A percentile compares a stretch with the other conserved stretches of the same genome.
Conservation (phyloP, 2,888 invertebrate genomes). For the Arrhopalites spinosus region DNA sequence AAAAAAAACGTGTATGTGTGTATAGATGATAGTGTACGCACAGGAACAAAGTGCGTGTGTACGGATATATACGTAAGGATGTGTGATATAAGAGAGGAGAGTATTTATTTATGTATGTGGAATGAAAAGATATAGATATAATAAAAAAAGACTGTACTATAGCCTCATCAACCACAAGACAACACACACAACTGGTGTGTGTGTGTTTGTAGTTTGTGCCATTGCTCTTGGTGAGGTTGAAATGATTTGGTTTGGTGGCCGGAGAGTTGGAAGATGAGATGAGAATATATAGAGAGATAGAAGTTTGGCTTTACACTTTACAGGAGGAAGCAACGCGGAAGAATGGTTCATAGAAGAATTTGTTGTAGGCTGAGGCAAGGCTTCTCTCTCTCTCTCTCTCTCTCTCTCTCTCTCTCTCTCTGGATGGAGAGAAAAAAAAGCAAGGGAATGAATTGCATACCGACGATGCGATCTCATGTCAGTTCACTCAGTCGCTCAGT, state of each 20-base stretch:
- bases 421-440: not conserved
- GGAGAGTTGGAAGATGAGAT: not conserved
- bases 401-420: not conserved
- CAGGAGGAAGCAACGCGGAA: constrained; percentile 10
- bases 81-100: too few relatives aligned
- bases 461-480: constrained; percentile 11
- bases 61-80: too few relatives aligned
- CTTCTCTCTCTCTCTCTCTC: not conserved
- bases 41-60: too few relatives aligned
- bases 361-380: not conserved
- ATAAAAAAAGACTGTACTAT: not conserved
- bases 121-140: not conserved
- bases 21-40: too few relatives aligned
- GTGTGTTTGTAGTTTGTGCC: not conserved
- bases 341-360: not conserved
- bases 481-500: constrained; percentile 2
- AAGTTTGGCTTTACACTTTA: not conserved
- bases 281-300: not conserved
- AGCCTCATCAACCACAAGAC: not conserved
- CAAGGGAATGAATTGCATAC: constrained; percentile 37
- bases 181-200: constrained; percentile 7
- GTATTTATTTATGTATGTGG: constrained; percentile 9
- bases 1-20: too few relatives aligned
- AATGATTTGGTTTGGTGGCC: constrained; percentile 17
- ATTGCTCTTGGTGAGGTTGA: constrained; percentile 1